A percentile compares a stretch with the other conserved stretches of the same genome.
These are phyloP conservation scores for Aplidium turbinatum DNA, from an alignment of 23 tunicate species.

Conservation along the genomic window DNA sequence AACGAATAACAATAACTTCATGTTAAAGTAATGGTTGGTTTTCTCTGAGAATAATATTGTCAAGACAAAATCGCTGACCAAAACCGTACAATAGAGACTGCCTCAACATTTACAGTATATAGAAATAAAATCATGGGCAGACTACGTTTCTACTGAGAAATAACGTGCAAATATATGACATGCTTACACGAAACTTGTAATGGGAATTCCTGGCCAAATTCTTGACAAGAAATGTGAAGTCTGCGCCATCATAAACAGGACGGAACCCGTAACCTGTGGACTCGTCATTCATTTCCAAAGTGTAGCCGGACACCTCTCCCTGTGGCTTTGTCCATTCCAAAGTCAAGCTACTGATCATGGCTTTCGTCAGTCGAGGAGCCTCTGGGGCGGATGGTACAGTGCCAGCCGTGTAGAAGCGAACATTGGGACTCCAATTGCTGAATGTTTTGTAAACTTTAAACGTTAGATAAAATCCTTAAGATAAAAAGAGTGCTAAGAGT, in stretches of 20 bases:
- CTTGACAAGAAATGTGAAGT: constrained; percentile 32
- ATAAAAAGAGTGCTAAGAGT: too few relatives aligned
- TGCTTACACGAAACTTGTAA: constrained; percentile 67
- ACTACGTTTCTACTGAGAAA: too few relatives aligned
- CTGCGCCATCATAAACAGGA: constrained; percentile 56
- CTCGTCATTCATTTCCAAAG: constrained; percentile 57
- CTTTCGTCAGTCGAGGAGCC: constrained; percentile 51
- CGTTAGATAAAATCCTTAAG: too few relatives aligned
- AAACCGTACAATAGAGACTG: too few relatives aligned
- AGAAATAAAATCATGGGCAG: too few relatives aligned
- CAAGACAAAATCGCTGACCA: too few relatives aligned
- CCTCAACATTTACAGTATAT: too few relatives aligned
- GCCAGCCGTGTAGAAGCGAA: constrained; percentile 31
- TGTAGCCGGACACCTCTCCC: constrained; percentile 37
- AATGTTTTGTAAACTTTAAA: too few relatives aligned
- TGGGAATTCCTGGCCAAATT: constrained; percentile 30
- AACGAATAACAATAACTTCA: too few relatives aligned
- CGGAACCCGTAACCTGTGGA: constrained; percentile 56
- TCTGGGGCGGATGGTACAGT: constrained; percentile 56
- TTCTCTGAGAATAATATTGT: too few relatives aligned
- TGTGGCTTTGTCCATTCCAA: constrained; percentile 38
- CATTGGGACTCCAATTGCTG: constrained; percentile 76
- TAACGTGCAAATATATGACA: too few relatives aligned
- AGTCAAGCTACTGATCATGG: constrained; percentile 30
- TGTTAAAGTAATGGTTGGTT: too few relatives aligned